Conservation (phyloP, 1,140 invertebrate genomes). For the Brachionus rubens region DNA sequence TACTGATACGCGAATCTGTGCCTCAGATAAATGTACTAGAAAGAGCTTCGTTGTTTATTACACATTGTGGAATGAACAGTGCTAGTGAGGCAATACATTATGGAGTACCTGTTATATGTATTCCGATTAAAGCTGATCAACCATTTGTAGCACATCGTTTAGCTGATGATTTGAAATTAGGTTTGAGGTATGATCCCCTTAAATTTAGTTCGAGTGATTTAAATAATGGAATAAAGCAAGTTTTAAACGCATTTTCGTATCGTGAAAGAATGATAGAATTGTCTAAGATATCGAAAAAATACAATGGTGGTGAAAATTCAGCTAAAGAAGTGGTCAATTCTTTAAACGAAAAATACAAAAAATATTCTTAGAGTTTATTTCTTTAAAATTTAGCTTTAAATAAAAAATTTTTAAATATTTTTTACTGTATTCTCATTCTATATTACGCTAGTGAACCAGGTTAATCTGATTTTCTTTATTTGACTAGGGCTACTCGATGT, state of each 20-base stretch:
- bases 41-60: conserved; percentile 20
- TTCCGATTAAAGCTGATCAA: conserved; percentile 15
- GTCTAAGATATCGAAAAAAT: neutral
- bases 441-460: too few species aligned
- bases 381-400: too few species aligned
- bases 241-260: neutral
- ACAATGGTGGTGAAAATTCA: neutral
- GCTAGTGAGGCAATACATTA: too few species aligned
- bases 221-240: neutral
- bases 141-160: conserved; percentile 9
- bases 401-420: too few species aligned
- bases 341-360: neutral
- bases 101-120: neutral
- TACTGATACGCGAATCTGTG: neutral
- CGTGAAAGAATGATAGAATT: neutral
- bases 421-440: too few species aligned
- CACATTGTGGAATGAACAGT: conserved; percentile 31
- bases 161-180: neutral
- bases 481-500: too few species aligned
- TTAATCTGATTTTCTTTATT: too few species aligned
- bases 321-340: neutral
- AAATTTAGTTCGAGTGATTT: neutral
- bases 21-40: conserved; percentile 15
- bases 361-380: neutral
- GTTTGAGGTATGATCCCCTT: neutral